phyloP scores from a whole-genome alignment of 2,797 vertebrate species.

The Gymnopithys bicolor region DNA sequence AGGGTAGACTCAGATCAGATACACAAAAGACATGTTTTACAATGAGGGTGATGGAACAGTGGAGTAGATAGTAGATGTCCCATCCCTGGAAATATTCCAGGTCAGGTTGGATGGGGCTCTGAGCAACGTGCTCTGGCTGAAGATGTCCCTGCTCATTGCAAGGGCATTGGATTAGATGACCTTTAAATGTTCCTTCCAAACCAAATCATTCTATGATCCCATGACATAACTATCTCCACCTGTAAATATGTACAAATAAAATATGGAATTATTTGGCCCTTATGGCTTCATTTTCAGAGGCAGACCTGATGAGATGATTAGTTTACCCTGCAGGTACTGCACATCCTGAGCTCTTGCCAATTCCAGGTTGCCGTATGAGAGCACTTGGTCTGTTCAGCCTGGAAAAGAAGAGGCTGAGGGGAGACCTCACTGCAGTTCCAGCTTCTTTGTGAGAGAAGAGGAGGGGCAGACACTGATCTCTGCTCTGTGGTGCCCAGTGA shows the following conservation, averaged over 20 bases:
- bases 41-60: too few relatives aligned
- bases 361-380: not conserved
- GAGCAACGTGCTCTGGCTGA: not conserved
- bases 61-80: not conserved
- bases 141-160: not conserved
- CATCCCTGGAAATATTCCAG: not conserved
- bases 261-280: not conserved
- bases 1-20: not conserved
- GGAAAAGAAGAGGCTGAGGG: not conserved
- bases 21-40: not conserved
- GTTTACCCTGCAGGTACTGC: not conserved
- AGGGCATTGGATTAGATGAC: not conserved
- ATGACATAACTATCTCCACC: not conserved
- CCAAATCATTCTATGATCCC: not conserved
- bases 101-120: not conserved
- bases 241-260: not conserved
- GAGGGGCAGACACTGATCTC: not conserved
- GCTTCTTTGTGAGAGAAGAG: not conserved
- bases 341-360: rapidly evolving
- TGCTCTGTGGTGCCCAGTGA: not conserved
- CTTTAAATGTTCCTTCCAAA: not conserved
- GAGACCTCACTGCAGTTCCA: not conserved
- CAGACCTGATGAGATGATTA: too few relatives aligned
- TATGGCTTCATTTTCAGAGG: not conserved
- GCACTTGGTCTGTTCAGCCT: not conserved